These are phyloP conservation scores for Akabosia matsudoensis DNA, from an alignment of 1,140 invertebrate species.

Conservation along the genomic window DNA sequence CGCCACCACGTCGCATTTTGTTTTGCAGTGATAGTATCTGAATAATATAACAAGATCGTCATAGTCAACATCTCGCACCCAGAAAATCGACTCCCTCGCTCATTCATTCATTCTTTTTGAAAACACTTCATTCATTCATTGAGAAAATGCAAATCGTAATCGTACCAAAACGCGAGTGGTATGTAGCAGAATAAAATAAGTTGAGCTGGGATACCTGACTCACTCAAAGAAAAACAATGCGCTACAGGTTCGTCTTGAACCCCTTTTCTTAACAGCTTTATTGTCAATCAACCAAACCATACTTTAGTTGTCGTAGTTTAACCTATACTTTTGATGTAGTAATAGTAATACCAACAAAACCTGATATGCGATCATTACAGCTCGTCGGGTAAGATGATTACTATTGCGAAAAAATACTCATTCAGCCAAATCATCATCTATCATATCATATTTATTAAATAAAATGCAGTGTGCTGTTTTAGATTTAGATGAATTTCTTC, in stretches of 20 bases:
- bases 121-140: constrained; percentile 15
- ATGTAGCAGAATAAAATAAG: too few relatives aligned
- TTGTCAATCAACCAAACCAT: constrained; percentile 11
- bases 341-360: not conserved
- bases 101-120: constrained; percentile 12
- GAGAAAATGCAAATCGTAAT: constrained; percentile 6
- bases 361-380: too few relatives aligned
- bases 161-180: not conserved
- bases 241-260: constrained; percentile 16
- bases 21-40: not conserved
- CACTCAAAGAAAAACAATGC: not conserved
- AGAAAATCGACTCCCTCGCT: not conserved
- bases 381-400: too few relatives aligned
- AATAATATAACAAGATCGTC: not conserved
- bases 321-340: too few relatives aligned
- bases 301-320: not conserved
- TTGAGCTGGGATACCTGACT: not conserved
- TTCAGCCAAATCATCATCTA: too few relatives aligned
- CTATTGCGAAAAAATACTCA: too few relatives aligned
- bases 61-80: not conserved
- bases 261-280: not conserved
- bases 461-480: too few relatives aligned
- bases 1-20: not conserved
- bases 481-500: too few relatives aligned
- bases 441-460: too few relatives aligned